These are phyloP conservation scores for Montipora cactus DNA, from an alignment of 64 coral and sea anemone species.

Conservation along the genomic window DNA sequence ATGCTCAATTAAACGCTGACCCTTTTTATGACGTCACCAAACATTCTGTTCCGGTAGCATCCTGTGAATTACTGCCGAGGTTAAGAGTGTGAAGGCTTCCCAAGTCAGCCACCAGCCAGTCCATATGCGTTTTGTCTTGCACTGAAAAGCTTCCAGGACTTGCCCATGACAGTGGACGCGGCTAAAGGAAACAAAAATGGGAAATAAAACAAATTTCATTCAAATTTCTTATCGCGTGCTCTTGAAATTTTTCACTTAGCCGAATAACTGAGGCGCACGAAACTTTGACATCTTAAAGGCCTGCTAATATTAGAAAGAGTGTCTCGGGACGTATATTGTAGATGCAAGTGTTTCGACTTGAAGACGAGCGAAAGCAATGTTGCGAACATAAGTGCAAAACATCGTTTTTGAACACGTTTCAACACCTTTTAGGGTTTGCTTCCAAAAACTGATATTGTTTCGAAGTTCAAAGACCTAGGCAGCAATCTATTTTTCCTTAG, in stretches of 20 bases:
- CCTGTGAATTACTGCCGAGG: constrained; percentile 21
- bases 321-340: no score
- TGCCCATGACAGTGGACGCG: constrained; percentile 89
- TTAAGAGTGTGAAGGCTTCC: constrained; percentile 46
- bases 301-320: no score
- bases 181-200: constrained; percentile 12
- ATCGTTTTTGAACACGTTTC: no score
- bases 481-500: no score
- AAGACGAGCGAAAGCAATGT: no score
- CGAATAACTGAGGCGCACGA: no score
- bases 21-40: constrained; percentile 12
- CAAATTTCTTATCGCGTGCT: no score
- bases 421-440: no score
- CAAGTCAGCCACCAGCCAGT: constrained; percentile 89
- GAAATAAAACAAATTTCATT: background rate
- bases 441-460: background rate
- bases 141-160: constrained; percentile 81
- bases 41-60: constrained; percentile 1
- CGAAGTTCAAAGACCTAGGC: background rate
- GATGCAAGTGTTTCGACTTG: no score
- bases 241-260: no score
- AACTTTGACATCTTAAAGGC: no score
- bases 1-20: background rate
- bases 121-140: constrained; percentile 86
- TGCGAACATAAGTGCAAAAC: no score